Evolutionary conservation across 23 tunicate genomes (phyloP), one percentile per base, ranked within the genome.

Genomic region (Ascidia mentula): DNA sequence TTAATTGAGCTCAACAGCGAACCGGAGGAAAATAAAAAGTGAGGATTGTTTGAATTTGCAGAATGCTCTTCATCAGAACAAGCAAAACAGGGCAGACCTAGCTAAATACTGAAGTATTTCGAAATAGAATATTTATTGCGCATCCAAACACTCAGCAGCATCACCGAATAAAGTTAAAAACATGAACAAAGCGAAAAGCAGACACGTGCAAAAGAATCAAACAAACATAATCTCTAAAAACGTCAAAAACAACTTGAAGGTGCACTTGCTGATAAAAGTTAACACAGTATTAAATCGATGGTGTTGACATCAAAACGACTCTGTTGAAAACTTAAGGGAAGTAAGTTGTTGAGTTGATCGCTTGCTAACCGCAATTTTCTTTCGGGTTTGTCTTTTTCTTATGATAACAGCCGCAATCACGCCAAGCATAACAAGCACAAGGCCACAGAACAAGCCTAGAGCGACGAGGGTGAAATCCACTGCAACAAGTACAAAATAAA

Each of bases 391-490:
- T 76, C 86, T 39, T 60, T 76, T 87, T 74, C 91, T 45, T 42
- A 79, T 35, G 31, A 60, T 78, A n/a, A 80, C 87, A 38, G 82
- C 92, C 3, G 75, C 79, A 32, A 80, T 74, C 28, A 89, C 84
- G 15, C 92, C 98, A 24, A 92, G 61, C 32, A 75, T 79, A 36
- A 87, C 86, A 26, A 92, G 61, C n/a, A 92, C 73, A 36, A 92
- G 26, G n/a, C 94, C 92, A 61, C 88, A 61, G 5, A 85, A 40
- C 18, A 88, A 32, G 36, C 92, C 98, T 36, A 92, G 85, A 28
- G 77, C 77, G 79, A 92, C 61, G 79, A 92, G 72, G 36, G 89
- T 69, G 8, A 87, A 61, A 60, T 92, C 98, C 31, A 88, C 92
- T 87, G 77, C 39, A 92, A 83, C 28, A 75, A 22, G n/a, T 17